A percentile compares a stretch with the other conserved stretches of the same genome.
phyloP scores from a whole-genome alignment of 2,113 vertebrate species.

The Caracal caracal region DNA sequence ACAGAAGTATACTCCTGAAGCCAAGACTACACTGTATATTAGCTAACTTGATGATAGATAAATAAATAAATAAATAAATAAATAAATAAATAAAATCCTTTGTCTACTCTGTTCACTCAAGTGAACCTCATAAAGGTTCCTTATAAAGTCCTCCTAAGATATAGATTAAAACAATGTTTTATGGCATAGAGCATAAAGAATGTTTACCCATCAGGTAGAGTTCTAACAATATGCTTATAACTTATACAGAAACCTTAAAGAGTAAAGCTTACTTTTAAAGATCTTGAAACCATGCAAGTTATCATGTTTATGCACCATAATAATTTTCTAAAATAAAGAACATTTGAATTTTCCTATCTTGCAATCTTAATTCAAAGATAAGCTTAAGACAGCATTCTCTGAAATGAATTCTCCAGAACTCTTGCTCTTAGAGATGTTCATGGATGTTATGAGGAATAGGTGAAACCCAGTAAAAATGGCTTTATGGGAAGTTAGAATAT shows the following conservation, averaged over 20 bases:
- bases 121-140: not conserved
- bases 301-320: not conserved
- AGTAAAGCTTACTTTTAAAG: not conserved
- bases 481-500: slow-evolving; percentile 15
- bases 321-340: slow-evolving; percentile 45
- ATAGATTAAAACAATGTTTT: not conserved
- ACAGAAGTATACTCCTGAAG: too few relatives aligned
- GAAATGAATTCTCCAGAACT: not conserved
- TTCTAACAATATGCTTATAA: not conserved
- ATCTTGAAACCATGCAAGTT: not conserved
- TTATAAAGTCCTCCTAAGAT: not conserved
- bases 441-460: not conserved
- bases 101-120: not conserved
- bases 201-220: not conserved
- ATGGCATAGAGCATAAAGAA: not conserved
- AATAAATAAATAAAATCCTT: not conserved
- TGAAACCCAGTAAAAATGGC: slow-evolving; percentile 2
- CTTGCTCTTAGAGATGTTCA: not conserved
- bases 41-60: too few relatives aligned
- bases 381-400: not conserved
- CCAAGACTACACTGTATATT: too few relatives aligned
- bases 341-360: not conserved
- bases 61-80: too few relatives aligned
- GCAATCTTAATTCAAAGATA: slow-evolving; percentile 2
- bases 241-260: not conserved